These are phyloP conservation scores for Cistogaster globosa DNA, from an alignment of 2,888 invertebrate species.

Conservation along the genomic window DNA sequence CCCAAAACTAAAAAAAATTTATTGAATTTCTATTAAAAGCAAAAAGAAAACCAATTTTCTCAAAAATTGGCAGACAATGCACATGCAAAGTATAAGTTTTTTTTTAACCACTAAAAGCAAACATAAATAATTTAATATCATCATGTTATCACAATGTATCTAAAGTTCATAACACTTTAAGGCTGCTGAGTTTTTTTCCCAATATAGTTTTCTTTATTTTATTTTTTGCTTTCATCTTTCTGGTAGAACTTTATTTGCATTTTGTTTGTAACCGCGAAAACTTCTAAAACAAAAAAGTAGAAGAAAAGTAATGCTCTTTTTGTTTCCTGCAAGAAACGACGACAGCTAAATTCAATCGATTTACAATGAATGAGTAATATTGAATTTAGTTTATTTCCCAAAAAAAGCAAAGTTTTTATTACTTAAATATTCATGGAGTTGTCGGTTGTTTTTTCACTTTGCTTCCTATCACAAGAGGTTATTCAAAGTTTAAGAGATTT, in stretches of 20 bases:
- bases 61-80: constrained; percentile 63
- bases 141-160: constrained; percentile 61
- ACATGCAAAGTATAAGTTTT: constrained; percentile 33
- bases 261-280: constrained; percentile 56
- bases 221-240: constrained; percentile 20
- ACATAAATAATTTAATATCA: constrained; percentile 69
- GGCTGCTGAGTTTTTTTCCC: constrained; percentile 32
- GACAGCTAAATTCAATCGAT: constrained; percentile 59
- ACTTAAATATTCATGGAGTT: constrained; percentile 56
- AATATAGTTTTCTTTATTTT: constrained; percentile 25
- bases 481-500: background rate
- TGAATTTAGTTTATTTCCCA: constrained; percentile 26
- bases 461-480: background rate
- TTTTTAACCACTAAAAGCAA: constrained; percentile 15
- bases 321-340: constrained; percentile 8
- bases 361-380: constrained; percentile 61
- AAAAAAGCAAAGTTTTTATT: constrained; percentile 37
- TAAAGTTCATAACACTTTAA: constrained; percentile 62
- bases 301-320: constrained; percentile 12
- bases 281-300: constrained; percentile 19
- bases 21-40: constrained; percentile 56
- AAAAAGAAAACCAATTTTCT: constrained; percentile 42
- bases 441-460: background rate
- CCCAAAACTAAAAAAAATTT: constrained; percentile 27
- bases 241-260: constrained; percentile 68